phyloP scores from a whole-genome alignment of 2,113 vertebrate genomes.

The Salvator merianae region DNA sequence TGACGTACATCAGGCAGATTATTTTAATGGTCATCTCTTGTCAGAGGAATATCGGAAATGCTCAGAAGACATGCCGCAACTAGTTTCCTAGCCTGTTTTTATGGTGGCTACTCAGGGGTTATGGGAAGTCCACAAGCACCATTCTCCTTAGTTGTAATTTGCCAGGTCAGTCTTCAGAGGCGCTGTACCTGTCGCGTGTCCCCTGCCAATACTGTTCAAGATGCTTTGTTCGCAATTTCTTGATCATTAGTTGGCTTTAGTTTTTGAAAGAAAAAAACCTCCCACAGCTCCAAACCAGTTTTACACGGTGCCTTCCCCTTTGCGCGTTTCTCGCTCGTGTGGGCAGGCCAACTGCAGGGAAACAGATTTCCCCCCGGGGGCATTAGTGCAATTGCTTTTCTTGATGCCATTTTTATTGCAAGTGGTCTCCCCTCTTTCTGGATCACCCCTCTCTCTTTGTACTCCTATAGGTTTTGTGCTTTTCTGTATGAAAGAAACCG shows the following conservation, averaged over 20 bases:
- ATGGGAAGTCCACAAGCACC: no score
- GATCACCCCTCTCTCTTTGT: slow-evolving; percentile 17
- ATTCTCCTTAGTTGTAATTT: no score
- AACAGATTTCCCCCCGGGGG: slow-evolving; percentile 34
- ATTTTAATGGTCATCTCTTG: neutral
- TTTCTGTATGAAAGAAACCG: neutral
- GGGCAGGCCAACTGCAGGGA: slow-evolving; percentile 22
- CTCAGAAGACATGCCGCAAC: no score
- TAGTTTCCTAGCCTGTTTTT: no score
- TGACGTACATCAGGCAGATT: neutral
- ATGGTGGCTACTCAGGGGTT: no score
- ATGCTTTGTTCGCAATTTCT: neutral
- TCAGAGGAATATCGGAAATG: no score
- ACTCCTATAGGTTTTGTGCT: rapidly evolving
- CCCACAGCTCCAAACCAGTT: neutral
- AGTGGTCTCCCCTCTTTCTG: slow-evolving; percentile 1
- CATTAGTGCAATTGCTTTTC: slow-evolving; percentile 30
- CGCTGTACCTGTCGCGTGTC: no score
- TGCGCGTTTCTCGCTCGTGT: rapidly evolving
- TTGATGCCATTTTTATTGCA: slow-evolving; percentile 21
- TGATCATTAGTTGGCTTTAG: rapidly evolving
- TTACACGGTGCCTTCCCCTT: neutral
- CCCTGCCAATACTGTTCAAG: neutral
- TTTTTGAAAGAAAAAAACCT: neutral
- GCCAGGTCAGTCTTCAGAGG: no score